Evolutionary conservation across 2,888 invertebrate genomes (phyloP).

Genomic region (Melanotus villosus): DNA sequence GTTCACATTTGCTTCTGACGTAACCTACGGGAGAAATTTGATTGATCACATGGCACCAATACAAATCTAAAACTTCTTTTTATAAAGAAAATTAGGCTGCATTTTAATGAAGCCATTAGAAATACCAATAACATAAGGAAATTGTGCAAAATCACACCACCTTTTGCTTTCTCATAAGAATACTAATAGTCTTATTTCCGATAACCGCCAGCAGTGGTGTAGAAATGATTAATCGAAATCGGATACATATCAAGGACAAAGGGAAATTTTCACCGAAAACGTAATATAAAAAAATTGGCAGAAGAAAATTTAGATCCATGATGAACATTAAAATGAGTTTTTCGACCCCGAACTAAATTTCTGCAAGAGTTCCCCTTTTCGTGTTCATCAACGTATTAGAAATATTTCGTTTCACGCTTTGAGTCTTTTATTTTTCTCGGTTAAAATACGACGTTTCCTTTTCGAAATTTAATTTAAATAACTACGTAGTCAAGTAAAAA

Average conservation of each 20-base stretch:
- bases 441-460: background rate
- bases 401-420: background rate
- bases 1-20: too few species aligned
- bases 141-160: too few species aligned
- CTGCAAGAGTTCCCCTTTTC: conserved; percentile 3
- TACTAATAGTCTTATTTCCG: background rate
- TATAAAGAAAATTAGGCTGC: too few species aligned
- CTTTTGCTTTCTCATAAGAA: too few species aligned
- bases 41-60: too few species aligned
- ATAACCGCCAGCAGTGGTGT: background rate
- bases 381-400: background rate
- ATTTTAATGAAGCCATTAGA: too few species aligned
- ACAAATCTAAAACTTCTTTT: too few species aligned
- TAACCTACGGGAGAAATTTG: too few species aligned
- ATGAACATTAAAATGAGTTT: background rate
- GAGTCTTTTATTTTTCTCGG: background rate
- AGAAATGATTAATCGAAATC: conserved; percentile 3
- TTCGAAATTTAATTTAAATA: background rate
- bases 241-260: background rate
- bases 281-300: background rate
- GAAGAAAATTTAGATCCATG: background rate
- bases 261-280: background rate
- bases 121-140: too few species aligned
- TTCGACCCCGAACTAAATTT: background rate
- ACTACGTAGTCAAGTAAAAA: too few species aligned